These are phyloP conservation scores for Pachymerium ferrugineum DNA, from an alignment of 2,888 invertebrate genomes.

Conservation along the genomic window DNA sequence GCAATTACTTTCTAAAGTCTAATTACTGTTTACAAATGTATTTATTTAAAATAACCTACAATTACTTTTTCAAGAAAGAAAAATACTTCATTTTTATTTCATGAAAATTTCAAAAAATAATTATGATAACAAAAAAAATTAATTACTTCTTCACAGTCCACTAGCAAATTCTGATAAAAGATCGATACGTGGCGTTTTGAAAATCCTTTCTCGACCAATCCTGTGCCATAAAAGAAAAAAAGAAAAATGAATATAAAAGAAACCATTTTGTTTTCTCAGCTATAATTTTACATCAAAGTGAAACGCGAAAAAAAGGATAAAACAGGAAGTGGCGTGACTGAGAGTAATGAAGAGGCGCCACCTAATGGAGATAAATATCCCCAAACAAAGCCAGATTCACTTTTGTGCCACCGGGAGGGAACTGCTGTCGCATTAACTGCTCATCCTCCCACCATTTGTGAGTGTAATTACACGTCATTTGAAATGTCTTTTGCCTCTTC, in stretches of 20 bases:
- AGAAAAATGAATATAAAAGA: not conserved
- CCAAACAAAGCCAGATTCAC: constrained; percentile 25
- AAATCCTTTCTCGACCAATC: not conserved
- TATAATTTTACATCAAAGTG: constrained; percentile 18
- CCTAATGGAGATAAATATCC: constrained; percentile 27
- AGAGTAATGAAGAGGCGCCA: constrained; percentile 27
- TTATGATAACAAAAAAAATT: not conserved
- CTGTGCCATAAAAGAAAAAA: not conserved
- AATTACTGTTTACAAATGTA: constrained; percentile 4
- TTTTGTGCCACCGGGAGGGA: constrained; percentile 15
- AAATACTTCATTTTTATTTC: too few relatives aligned
- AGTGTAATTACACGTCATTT: constrained; percentile 24
- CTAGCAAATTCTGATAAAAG: constrained; percentile 2
- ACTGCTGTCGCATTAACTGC: constrained; percentile 15
- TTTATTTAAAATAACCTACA: not conserved
- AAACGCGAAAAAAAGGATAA: constrained; percentile 6
- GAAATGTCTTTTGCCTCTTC: constrained; percentile 9
- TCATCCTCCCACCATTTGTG: constrained; percentile 24
- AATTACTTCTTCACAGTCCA: not conserved
- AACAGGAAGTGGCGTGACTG: constrained; percentile 27
- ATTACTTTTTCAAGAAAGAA: not conserved
- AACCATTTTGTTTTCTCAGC: constrained; percentile 6
- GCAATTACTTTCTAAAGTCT: constrained; percentile 17
- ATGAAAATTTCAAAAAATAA: not conserved
- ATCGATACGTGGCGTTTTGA: not conserved